Evolutionary conservation across 2,113 vertebrate species (phyloP).

Genomic region (Pseudorasbora parva): DNA sequence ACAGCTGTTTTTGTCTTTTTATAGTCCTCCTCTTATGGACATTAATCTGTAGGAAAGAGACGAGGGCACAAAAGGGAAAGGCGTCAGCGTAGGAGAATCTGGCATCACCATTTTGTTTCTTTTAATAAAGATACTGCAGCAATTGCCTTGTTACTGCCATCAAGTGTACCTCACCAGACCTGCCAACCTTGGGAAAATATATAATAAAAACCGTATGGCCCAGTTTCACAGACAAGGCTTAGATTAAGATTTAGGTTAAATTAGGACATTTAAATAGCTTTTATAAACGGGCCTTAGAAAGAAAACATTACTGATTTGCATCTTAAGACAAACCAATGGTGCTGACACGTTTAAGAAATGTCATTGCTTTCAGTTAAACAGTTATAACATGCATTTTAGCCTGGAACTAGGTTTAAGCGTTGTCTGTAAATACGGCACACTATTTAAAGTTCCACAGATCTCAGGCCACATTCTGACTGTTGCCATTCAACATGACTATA

Average conservation of each 20-base stretch:
- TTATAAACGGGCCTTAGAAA: no score
- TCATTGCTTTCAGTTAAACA: no score
- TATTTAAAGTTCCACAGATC: no score
- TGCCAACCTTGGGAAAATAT: background rate
- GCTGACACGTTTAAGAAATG: no score
- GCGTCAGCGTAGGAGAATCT: conserved; percentile 50
- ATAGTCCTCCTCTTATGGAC: conserved; percentile 60
- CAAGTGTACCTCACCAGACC: background rate
- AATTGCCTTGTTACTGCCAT: conserved; percentile 1
- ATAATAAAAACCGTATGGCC: background rate
- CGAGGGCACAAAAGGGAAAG: conserved; percentile 60
- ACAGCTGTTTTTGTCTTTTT: conserved; percentile 62
- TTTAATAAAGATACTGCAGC: conserved; percentile 6
- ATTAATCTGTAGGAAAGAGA: conserved; percentile 63
- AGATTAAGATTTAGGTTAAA: no score
- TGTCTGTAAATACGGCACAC: no score
- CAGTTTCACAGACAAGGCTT: no score
- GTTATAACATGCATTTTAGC: no score
- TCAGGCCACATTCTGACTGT: background rate
- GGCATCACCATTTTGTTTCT: conserved; percentile 14
- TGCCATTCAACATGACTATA: background rate
- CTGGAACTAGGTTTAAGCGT: no score
- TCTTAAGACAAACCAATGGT: no score
- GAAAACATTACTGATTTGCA: no score
- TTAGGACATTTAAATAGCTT: no score